Conservation (phyloP, 2,888 invertebrate species). For the Nomada fucata region DNA sequence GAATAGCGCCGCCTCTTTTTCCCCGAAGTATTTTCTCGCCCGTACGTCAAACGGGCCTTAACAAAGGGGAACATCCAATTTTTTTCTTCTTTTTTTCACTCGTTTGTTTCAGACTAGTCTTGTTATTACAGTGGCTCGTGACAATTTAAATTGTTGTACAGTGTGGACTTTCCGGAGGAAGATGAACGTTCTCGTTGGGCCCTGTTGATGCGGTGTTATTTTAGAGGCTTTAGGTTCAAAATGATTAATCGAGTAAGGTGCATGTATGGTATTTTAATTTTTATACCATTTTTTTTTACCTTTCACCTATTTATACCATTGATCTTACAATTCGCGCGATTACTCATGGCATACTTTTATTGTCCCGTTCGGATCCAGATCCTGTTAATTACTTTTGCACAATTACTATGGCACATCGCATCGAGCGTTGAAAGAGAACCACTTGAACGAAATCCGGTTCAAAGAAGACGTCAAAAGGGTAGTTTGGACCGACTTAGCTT, state of each 20-base stretch:
- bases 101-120: slow-evolving; percentile 9
- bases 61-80: slow-evolving; percentile 63
- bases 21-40: slow-evolving; percentile 65
- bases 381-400: too few relatives aligned
- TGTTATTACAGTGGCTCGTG: slow-evolving; percentile 12
- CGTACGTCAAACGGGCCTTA: slow-evolving; percentile 50
- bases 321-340: too few relatives aligned
- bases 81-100: slow-evolving; percentile 20
- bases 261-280: too few relatives aligned
- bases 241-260: too few relatives aligned
- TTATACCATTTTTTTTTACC: too few relatives aligned
- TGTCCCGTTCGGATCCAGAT: too few relatives aligned
- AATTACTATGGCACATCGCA: background rate
- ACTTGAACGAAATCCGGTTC: slow-evolving; percentile 33
- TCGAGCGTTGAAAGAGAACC: background rate
- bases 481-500: slow-evolving; percentile 52
- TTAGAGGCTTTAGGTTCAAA: background rate
- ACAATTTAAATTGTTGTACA: background rate
- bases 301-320: too few relatives aligned
- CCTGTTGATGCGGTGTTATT: background rate
- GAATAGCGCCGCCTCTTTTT: slow-evolving; percentile 77
- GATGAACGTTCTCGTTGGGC: too few relatives aligned
- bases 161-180: too few relatives aligned
- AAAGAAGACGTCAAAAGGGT: slow-evolving; percentile 43
- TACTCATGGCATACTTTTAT: too few relatives aligned